Percentiles rank a stretch among this genome's conserved stretches.
Conservation (phyloP, 2,797 vertebrate genomes). For the Diplodus sargus region DNA sequence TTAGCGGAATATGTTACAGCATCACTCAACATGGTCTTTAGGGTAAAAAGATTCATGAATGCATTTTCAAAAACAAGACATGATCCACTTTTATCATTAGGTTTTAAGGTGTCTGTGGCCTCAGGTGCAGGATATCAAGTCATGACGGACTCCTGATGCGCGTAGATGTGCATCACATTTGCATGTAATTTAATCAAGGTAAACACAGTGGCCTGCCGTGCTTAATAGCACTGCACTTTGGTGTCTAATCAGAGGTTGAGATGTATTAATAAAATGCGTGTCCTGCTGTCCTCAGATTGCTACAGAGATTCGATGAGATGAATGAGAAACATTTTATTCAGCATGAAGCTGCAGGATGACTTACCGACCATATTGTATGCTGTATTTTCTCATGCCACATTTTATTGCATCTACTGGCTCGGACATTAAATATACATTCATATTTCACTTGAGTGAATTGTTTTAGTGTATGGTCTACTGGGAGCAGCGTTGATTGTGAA, state of each 20-base stretch:
- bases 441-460: too few relatives aligned
- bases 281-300: conserved; percentile 1
- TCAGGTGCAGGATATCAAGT: background rate
- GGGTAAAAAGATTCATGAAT: too few relatives aligned
- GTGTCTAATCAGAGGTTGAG: conserved; percentile 26
- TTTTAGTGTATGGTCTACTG: too few relatives aligned
- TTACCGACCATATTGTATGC: accelerated
- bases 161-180: background rate
- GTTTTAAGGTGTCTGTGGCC: background rate
- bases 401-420: background rate
- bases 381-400: background rate
- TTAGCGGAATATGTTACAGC: conserved; percentile 1
- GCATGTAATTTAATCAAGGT: conserved; percentile 21
- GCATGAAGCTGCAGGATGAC: background rate
- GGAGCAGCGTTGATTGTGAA: too few relatives aligned
- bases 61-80: background rate
- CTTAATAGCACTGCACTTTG: background rate
- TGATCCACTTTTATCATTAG: background rate
- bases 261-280: conserved; percentile 1
- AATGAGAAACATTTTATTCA: background rate
- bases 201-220: background rate
- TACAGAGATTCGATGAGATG: background rate
- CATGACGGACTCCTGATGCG: background rate
- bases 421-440: too few relatives aligned
- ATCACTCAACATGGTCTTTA: background rate